Evolutionary conservation across 2,888 invertebrate genomes (phyloP).

Genomic region (Hedya salicella): DNA sequence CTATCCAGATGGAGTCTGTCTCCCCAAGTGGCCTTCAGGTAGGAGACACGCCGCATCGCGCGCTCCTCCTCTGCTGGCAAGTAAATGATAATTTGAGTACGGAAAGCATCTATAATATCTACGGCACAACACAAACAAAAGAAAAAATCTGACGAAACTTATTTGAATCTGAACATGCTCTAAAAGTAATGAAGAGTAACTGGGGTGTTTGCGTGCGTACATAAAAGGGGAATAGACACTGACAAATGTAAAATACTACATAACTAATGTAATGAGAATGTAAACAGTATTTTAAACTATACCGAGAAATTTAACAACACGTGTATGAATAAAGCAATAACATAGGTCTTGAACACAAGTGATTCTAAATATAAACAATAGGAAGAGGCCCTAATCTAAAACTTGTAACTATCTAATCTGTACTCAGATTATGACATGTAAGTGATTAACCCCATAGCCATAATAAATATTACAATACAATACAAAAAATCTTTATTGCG

Average conservation of each 20-base stretch:
- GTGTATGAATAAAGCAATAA: background rate
- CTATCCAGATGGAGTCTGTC: constrained; percentile 90
- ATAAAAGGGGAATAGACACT: too few species aligned
- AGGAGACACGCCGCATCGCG: constrained; percentile 95
- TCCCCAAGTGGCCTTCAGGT: constrained; percentile 96
- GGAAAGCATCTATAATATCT: background rate
- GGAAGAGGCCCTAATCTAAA: constrained; percentile 24
- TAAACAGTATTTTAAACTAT: too few species aligned
- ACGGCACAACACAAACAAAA: background rate
- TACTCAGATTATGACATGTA: constrained; percentile 1
- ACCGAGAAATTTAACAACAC: background rate
- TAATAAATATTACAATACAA: background rate
- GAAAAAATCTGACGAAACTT: too few species aligned
- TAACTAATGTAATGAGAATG: too few species aligned
- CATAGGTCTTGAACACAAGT: background rate
- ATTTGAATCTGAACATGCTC: too few species aligned
- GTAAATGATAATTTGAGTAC: constrained; percentile 49
- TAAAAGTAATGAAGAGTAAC: too few species aligned
- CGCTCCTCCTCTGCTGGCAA: constrained; percentile 91
- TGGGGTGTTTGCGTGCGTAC: too few species aligned
- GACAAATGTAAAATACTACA: too few species aligned
- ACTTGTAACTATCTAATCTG: constrained; percentile 20
- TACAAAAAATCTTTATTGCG: too few species aligned
- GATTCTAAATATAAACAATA: constrained; percentile 11
- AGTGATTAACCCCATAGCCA: background rate